Evolutionary conservation across 2,888 invertebrate genomes (phyloP).

Genomic region (Eledona agricola): DNA sequence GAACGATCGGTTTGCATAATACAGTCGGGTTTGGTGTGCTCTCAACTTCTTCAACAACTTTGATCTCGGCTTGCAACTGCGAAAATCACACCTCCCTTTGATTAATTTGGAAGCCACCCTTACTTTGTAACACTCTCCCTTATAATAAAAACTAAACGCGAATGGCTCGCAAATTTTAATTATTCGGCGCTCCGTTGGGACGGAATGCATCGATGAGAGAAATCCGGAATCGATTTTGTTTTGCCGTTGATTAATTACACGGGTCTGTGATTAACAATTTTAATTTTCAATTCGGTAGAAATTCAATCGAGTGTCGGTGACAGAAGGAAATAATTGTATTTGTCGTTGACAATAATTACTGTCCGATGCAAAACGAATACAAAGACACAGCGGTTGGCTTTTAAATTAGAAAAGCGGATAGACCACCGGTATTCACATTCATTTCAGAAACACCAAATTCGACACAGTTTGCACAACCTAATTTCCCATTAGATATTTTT

Average conservation of each 20-base stretch:
- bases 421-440: neutral
- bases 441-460: neutral
- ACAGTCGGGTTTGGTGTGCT: conserved; percentile 15
- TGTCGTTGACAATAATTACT: conserved; percentile 32
- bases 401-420: conserved; percentile 16
- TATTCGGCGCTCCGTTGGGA: conserved; percentile 12
- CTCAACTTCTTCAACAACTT: conserved; percentile 33
- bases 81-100: conserved; percentile 31
- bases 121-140: conserved; percentile 25
- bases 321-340: conserved; percentile 37
- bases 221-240: conserved; percentile 34
- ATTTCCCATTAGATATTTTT: no score
- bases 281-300: conserved; percentile 33
- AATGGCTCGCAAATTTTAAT: conserved; percentile 20
- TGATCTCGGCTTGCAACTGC: conserved; percentile 30
- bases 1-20: conserved; percentile 33
- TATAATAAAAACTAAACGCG: conserved; percentile 2
- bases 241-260: conserved; percentile 37
- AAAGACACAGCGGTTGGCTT: conserved; percentile 6
- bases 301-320: conserved; percentile 36
- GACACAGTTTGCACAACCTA: no score
- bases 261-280: conserved; percentile 37
- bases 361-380: conserved; percentile 5
- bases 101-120: conserved; percentile 22
- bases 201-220: conserved; percentile 3